A percentile compares a stretch with the other conserved stretches of the same genome.
phyloP scores from a whole-genome alignment of 2,888 invertebrate genomes.

The Athalia circularis region DNA sequence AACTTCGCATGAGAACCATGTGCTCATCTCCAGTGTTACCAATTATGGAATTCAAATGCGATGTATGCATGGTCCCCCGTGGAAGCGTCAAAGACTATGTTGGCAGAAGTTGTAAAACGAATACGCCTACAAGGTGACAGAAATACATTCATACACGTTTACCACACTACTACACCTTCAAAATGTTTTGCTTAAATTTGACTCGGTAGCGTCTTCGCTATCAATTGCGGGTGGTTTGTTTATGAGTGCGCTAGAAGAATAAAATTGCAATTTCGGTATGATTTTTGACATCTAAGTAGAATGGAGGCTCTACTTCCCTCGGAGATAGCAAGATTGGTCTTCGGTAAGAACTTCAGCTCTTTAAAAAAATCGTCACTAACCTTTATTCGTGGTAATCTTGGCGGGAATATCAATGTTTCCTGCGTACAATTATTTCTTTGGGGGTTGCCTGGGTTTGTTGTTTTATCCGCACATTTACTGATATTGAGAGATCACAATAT shows the following conservation, averaged over 20 bases:
- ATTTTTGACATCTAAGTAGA: background rate
- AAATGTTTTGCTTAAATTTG: constrained; percentile 16
- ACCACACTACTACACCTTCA: background rate
- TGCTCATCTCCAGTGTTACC: background rate
- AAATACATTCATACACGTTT: background rate
- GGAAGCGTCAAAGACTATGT: background rate
- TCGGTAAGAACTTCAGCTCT: constrained; percentile 63
- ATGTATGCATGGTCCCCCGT: no score
- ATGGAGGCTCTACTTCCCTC: constrained; percentile 71
- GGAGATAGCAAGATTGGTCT: constrained; percentile 70
- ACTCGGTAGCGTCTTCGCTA: constrained; percentile 7
- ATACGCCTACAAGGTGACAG: background rate
- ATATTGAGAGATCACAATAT: background rate
- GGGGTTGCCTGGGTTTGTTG: background rate
- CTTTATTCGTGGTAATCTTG: constrained; percentile 2
- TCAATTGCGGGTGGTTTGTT: background rate
- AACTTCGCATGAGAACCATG: background rate
- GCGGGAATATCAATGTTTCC: constrained; percentile 43
- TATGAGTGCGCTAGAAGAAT: constrained; percentile 6
- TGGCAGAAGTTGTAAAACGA: background rate
- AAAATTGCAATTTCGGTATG: background rate
- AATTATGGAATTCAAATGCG: background rate
- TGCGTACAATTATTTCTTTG: constrained; percentile 11
- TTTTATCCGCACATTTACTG: background rate
- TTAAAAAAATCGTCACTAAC: constrained; percentile 31